A percentile compares a stretch with the other conserved stretches of the same genome.
Evolutionary conservation across 2,888 invertebrate species (phyloP).

Genomic region (Torymus tubicola): DNA sequence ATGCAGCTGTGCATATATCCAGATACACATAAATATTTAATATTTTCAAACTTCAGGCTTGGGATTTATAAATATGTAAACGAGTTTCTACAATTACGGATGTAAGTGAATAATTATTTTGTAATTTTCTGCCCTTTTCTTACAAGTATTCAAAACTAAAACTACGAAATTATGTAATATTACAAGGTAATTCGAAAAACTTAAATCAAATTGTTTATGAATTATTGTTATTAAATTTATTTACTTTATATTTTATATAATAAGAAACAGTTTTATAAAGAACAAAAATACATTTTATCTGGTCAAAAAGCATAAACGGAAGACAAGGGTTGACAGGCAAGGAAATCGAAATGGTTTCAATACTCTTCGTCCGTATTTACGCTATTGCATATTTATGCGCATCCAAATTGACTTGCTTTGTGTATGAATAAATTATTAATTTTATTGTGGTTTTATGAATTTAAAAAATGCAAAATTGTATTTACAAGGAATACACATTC

Average conservation of each 20-base stretch:
- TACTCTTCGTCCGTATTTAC: not conserved
- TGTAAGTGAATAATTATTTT: no score
- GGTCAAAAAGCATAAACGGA: not conserved
- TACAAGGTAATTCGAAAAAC: no score
- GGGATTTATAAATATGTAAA: not conserved
- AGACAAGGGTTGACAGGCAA: slow-evolving; percentile 32
- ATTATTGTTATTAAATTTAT: no score
- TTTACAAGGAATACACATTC: no score
- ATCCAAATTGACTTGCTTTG: slow-evolving; percentile 11
- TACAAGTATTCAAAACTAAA: no score
- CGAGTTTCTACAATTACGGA: not conserved
- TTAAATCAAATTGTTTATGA: no score
- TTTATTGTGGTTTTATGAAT: not conserved
- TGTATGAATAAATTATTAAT: not conserved
- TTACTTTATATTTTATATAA: not conserved
- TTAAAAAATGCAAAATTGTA: not conserved
- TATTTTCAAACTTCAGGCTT: not conserved
- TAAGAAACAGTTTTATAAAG: not conserved
- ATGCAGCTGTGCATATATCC: not conserved
- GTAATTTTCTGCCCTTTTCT: no score
- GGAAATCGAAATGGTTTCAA: slow-evolving; percentile 26
- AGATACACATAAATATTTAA: not conserved
- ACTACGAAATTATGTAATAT: no score
- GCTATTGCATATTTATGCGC: slow-evolving; percentile 33
- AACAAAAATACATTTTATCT: not conserved